A percentile compares a stretch with the other conserved stretches of the same genome.
Evolutionary conservation across 2,888 invertebrate genomes (phyloP).

Genomic region (Mythimna loreyi): DNA sequence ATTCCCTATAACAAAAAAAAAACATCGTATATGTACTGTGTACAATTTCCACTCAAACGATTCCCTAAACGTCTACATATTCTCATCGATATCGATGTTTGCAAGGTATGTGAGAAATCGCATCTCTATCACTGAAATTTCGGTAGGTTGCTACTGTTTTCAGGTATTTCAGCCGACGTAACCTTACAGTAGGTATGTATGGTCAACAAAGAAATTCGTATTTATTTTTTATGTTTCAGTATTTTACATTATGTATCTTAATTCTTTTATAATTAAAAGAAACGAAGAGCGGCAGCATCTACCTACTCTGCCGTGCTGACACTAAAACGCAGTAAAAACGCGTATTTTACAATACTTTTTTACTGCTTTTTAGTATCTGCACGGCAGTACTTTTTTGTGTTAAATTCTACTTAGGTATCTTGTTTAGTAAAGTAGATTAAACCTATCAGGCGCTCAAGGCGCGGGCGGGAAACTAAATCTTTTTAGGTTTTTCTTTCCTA

Average conservation of each 20-base stretch:
- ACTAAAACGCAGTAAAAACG: no score
- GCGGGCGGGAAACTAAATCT: no score
- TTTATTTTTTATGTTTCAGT: not conserved
- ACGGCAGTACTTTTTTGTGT: no score
- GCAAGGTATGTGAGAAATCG: not conserved
- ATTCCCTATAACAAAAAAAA: slow-evolving; percentile 11
- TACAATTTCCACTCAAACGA: not conserved
- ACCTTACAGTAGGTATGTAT: not conserved
- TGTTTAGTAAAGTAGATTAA: no score
- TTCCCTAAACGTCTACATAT: not conserved
- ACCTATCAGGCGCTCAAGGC: no score
- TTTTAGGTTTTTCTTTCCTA: no score
- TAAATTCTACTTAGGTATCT: no score
- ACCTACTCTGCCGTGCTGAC: no score
- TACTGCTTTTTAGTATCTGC: no score
- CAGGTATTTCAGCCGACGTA: slow-evolving; percentile 14
- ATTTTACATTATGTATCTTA: not conserved
- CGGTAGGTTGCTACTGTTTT: not conserved
- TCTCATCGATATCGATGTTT: slow-evolving; percentile 37
- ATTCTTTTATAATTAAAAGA: no score
- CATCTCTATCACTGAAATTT: slow-evolving; percentile 31
- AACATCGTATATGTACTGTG: not conserved
- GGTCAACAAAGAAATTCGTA: not conserved
- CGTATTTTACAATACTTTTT: no score
- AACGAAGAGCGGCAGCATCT: no score